Evolutionary conservation across 2,113 vertebrate genomes (phyloP).

Genomic region (Micromys minutus): DNA sequence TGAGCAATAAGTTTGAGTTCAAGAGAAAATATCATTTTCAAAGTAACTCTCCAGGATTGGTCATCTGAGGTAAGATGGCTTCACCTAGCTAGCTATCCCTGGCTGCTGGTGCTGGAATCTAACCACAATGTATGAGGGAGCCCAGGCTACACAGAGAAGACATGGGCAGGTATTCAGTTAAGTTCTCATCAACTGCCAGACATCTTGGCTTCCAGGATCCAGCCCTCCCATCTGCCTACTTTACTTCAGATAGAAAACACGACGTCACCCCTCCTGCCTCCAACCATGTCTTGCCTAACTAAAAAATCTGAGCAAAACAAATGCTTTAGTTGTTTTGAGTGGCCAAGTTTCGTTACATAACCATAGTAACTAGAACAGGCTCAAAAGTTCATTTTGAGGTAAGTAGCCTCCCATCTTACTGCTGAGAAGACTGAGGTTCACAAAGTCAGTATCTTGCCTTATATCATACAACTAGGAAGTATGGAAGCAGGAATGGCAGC

Average conservation of each 20-base stretch:
- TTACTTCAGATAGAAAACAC: background rate
- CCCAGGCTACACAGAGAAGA: background rate
- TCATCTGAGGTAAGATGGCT: background rate
- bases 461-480: background rate
- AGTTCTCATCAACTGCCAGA: background rate
- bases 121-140: background rate
- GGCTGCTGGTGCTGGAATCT: background rate
- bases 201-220: background rate
- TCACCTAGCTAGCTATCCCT: background rate
- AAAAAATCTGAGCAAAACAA: constrained; percentile 24
- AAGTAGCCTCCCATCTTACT: background rate
- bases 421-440: background rate
- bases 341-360: background rate
- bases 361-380: background rate
- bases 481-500: background rate
- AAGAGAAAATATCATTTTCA: background rate
- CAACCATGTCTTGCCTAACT: background rate
- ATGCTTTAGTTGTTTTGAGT: background rate
- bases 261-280: background rate
- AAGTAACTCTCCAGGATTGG: background rate
- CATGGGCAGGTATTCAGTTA: background rate
- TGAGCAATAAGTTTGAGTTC: background rate
- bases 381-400: background rate
- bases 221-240: background rate
- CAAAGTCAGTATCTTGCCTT: background rate